Base-by-base conservation (phyloP, 2,888 invertebrate species). In the Athetis lepigone region DNA sequence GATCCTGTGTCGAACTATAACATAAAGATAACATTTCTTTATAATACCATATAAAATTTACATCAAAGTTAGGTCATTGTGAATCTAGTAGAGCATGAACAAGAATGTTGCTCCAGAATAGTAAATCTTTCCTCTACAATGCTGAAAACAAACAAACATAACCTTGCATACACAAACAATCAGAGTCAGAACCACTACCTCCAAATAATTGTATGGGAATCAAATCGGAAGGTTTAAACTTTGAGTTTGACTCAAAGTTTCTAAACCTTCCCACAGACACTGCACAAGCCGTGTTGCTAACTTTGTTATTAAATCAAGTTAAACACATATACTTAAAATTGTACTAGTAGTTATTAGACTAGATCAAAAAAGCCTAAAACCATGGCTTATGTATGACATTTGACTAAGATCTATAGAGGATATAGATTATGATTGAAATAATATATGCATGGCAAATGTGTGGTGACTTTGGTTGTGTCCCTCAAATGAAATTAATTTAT, bases 1-100 rank as follows among this genome's bases (percentile, higher is more conserved):
- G 92, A 92, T 1, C 66, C 86, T 66, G 82, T 18, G 6, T 93
- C 88, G 80, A 90, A 82, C 95, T 96, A 87, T 21, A 85, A 86
- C 51, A 36, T 18, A 73, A 62, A 64, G 2, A 59, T 39, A 29
- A 16, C 43, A 39, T 33, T 4, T 13, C 11, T 33, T 33, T 13
- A n/a, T 33, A 33, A 33, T 33, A 13, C 33, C 2, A 4, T 1
- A 29, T 9, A 1, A 29, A 29, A 29, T 29, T 11, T 29, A 7
- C 29, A 29, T 29, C 2, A 29, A 29, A 29, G 3, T n/a, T n/a
- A n/a, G n/a, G n/a, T n/a, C n/a, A n/a, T n/a, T n/a, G n/a, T n/a
- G n/a, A n/a, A n/a, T n/a, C n/a, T n/a, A n/a, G n/a, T n/a, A n/a
- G n/a, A n/a, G n/a, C n/a, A n/a, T n/a, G n/a, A n/a, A n/a, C n/a